Conservation (phyloP, 2,888 invertebrate species). For the Aleiodes leptofemur region DNA sequence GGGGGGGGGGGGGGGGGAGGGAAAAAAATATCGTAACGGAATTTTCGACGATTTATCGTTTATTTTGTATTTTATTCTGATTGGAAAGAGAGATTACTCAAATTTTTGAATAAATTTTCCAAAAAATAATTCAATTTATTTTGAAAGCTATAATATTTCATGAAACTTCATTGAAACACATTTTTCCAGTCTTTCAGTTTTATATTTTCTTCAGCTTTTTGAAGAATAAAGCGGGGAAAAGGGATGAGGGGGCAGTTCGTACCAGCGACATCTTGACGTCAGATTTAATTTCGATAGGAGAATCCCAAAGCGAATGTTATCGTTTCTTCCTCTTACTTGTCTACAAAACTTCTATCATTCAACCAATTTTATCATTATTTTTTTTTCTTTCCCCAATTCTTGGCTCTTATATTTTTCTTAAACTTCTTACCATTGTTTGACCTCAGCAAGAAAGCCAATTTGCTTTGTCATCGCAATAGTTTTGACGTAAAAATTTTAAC, state of each 20-base stretch:
- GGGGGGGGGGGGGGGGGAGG: too few species aligned
- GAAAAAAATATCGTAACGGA: too few species aligned
- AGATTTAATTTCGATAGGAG: constrained; percentile 57
- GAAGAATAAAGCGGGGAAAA: too few species aligned
- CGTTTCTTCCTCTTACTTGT: constrained; percentile 35
- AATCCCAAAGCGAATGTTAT: constrained; percentile 30
- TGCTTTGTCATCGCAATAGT: constrained; percentile 19
- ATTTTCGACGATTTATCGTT: too few species aligned
- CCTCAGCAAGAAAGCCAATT: constrained; percentile 10
- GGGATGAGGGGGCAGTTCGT: constrained; percentile 41
- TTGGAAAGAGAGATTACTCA: too few species aligned
- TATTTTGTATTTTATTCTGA: too few species aligned
- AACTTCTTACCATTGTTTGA: background rate
- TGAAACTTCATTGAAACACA: constrained; percentile 38
- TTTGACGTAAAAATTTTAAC: background rate
- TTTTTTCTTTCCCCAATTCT: background rate
- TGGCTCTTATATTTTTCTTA: background rate
- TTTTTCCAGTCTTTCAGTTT: constrained; percentile 25
- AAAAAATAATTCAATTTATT: too few species aligned
- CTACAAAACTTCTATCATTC: constrained; percentile 32
- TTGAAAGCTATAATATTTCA: too few species aligned
- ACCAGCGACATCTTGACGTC: constrained; percentile 50
- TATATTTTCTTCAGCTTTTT: constrained; percentile 34
- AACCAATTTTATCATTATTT: constrained; percentile 39
- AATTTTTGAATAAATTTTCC: too few species aligned